These are phyloP conservation scores for Scrobipalpa atriplicella DNA, from an alignment of 2,888 invertebrate genomes.

Conservation along the genomic window DNA sequence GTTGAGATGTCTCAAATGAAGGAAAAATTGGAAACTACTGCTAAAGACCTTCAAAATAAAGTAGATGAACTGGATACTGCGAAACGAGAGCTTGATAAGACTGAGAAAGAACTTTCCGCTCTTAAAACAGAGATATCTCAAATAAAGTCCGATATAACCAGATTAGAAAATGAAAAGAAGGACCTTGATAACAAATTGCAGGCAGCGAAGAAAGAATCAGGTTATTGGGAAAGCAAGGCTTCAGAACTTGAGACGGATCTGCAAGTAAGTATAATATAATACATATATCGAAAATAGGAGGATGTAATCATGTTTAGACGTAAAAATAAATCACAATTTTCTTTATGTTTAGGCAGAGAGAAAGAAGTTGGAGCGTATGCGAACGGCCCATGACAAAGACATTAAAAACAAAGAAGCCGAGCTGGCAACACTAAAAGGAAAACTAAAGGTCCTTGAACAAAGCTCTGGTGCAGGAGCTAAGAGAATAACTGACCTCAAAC, in stretches of 20 bases:
- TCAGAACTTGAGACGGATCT: constrained; percentile 84
- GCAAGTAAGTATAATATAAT: constrained; percentile 57
- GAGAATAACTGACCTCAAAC: constrained; percentile 86
- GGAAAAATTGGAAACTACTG: constrained; percentile 66
- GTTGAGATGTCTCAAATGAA: constrained; percentile 78
- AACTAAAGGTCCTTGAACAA: constrained; percentile 86
- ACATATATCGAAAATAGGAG: neutral
- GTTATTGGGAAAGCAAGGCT: constrained; percentile 85
- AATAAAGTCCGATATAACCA: constrained; percentile 72
- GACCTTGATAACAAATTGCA: constrained; percentile 85
- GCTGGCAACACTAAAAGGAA: constrained; percentile 88
- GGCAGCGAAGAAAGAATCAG: constrained; percentile 83
- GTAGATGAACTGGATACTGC: constrained; percentile 59
- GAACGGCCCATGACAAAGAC: constrained; percentile 88
- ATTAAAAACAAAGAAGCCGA: constrained; percentile 90
- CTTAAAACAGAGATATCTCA: constrained; percentile 68
- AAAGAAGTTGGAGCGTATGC: constrained; percentile 86
- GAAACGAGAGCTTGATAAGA: constrained; percentile 66
- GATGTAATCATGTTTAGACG: neutral
- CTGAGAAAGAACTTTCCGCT: constrained; percentile 72
- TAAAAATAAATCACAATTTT: neutral
- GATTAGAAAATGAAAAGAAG: constrained; percentile 79
- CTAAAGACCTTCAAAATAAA: constrained; percentile 65
- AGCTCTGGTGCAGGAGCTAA: constrained; percentile 84
- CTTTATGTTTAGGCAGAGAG: constrained; percentile 81